These are phyloP conservation scores for Coronaproctus castanopsis DNA, from an alignment of 2,888 invertebrate genomes.

Conservation along the genomic window DNA sequence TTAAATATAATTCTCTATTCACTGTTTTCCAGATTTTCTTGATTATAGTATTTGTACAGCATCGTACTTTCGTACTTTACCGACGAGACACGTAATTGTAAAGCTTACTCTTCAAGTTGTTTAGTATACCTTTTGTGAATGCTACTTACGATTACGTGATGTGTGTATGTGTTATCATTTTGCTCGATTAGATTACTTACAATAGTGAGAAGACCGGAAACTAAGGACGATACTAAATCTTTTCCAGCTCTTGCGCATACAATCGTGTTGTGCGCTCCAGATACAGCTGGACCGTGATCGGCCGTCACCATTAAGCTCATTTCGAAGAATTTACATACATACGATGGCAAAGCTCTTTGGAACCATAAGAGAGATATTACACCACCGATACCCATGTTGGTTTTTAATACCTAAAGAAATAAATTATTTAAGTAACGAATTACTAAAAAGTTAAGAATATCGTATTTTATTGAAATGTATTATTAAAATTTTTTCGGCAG, in stretches of 20 bases:
- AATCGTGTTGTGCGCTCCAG: constrained; percentile 96
- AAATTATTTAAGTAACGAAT: no score
- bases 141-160: no score
- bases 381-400: constrained; percentile 92
- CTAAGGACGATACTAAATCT: constrained; percentile 86
- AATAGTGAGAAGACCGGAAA: constrained; percentile 90
- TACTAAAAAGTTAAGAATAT: not conserved
- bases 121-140: no score
- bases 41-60: no score
- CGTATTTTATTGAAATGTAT: not conserved
- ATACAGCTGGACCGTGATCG: constrained; percentile 96
- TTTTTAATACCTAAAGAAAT: constrained; percentile 47
- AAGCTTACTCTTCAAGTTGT: no score
- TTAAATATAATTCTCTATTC: no score
- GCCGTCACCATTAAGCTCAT: constrained; percentile 97
- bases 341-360: constrained; percentile 82
- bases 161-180: no score
- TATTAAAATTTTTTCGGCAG: not conserved
- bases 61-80: no score
- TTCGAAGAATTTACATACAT: constrained; percentile 93
- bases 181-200: no score
- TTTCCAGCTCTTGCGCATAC: constrained; percentile 94
- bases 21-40: no score
- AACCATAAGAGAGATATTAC: constrained; percentile 96
- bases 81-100: no score